Conservation (phyloP, 2,888 invertebrate species). For the Callinectes sapidus region DNA sequence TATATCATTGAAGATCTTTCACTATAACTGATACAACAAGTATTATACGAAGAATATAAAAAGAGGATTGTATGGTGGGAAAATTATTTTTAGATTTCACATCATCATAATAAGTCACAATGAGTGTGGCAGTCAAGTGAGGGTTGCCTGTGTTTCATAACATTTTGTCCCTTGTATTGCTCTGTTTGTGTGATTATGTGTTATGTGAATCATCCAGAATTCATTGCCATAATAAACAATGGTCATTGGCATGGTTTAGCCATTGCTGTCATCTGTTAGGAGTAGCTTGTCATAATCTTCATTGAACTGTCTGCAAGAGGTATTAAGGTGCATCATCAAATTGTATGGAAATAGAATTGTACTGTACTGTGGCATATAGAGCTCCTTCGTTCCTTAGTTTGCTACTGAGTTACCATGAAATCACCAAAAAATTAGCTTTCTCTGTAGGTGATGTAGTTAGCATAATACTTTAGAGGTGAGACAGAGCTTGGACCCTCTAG, state of each 20-base stretch:
- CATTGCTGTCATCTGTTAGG: conserved; percentile 4
- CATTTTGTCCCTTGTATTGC: not conserved
- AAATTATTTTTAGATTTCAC: not conserved
- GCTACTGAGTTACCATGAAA: conserved; percentile 57
- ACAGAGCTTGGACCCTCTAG: not conserved
- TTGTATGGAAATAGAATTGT: not conserved
- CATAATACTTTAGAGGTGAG: conserved; percentile 3
- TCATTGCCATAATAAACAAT: conserved; percentile 1
- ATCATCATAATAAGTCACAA: not conserved
- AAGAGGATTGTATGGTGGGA: not conserved
- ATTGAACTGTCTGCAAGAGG: not conserved
- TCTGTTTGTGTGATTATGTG: not conserved
- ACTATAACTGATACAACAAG: not conserved
- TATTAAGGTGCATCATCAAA: conserved; percentile 17
- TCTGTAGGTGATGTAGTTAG: conserved; percentile 48
- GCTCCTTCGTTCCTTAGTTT: conserved; percentile 27
- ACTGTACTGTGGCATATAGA: not conserved
- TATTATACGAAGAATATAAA: not conserved
- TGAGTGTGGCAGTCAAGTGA: not conserved
- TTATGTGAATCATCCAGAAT: conserved; percentile 14
- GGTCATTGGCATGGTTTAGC: not conserved
- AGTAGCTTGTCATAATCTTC: not conserved
- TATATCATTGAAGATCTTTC: not conserved
- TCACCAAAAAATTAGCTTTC: conserved; percentile 55
- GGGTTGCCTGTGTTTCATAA: not conserved